Evolutionary conservation across 2,113 vertebrate species (phyloP), one percentile per base, ranked within the genome.

Genomic region (Oryzias celebensis): DNA sequence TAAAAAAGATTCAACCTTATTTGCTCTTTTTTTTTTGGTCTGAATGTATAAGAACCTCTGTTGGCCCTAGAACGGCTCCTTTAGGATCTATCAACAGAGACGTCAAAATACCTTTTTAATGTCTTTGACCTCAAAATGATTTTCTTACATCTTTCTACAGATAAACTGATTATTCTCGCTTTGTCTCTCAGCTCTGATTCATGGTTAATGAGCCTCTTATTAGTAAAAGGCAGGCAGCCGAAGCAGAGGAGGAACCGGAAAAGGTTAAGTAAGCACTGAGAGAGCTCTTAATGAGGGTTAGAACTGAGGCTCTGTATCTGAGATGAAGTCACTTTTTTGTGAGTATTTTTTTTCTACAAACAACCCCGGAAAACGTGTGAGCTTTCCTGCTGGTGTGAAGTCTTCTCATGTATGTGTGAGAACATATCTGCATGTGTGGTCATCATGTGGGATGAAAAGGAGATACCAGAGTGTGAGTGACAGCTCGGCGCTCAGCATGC

Each of bases 391-490:
- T 47, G 68, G 69, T 63, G 66, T 44, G 64, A 80, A 71, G 67
- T 72, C 65, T 73, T 52, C 65, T 73, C 60, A 47, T 28, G 15
- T 58, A 68, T 73, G 74, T 80, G 65, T 63, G 16, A 62, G 61
- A 58, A 18, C 42, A 49, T 2, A 28, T 16, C 5, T 65, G 71
- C 55, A 16, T 71, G 52, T 42, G 57, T 52, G 24, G 53, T 56
- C 43, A 16, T 43, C 58, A 15, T 60, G 64, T 50, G 28, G 14
- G 56, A 61, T 18, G 14, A 18, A 55, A 50, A 20, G 71, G 47
- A 48, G 63, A 67, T 71, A 61, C 28, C 58, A 10, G 67, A 58
- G 80, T 68, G 79, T 82, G 86, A 88, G 58, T 86, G 85, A 78
- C 86, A 79, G 82, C 85, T 68, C 20, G 62, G 80, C 65, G 42